Conservation (phyloP, 2,888 invertebrate genomes). For the Thyatira batis region DNA sequence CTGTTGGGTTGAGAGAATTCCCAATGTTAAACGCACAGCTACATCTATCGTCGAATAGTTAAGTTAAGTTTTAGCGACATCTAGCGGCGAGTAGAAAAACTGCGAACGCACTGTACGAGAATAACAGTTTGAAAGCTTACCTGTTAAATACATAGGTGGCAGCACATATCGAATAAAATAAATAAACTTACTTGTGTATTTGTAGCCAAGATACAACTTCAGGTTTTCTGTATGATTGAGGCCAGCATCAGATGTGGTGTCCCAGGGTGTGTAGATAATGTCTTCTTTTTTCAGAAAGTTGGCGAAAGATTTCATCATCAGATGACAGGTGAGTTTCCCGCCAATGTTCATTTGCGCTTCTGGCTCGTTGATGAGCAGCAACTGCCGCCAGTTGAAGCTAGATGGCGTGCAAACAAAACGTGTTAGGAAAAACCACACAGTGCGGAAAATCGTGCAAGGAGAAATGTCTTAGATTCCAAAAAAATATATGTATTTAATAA, state of each 20-base stretch:
- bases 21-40: slow-evolving; percentile 18
- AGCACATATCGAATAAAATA: slow-evolving; percentile 8
- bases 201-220: slow-evolving; percentile 84
- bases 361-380: slow-evolving; percentile 88
- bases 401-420: slow-evolving; percentile 61
- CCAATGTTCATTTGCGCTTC: slow-evolving; percentile 85
- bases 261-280: slow-evolving; percentile 81
- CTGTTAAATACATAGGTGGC: slow-evolving; percentile 23
- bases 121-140: slow-evolving; percentile 11
- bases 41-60: slow-evolving; percentile 47
- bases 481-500: no score
- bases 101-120: not conserved
- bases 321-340: slow-evolving; percentile 87
- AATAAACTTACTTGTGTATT: slow-evolving; percentile 86
- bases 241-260: slow-evolving; percentile 81
- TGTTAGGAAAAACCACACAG: slow-evolving; percentile 47
- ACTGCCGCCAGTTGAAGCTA: slow-evolving; percentile 87
- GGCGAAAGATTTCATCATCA: slow-evolving; percentile 88
- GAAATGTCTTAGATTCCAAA: no score
- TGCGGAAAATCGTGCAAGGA: slow-evolving; percentile 45
- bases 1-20: slow-evolving; percentile 64
- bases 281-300: slow-evolving; percentile 78
- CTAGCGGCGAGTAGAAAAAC: slow-evolving; percentile 21
- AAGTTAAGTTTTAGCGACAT: slow-evolving; percentile 21
- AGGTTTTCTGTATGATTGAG: slow-evolving; percentile 84